phyloP scores from a whole-genome alignment of 2,888 invertebrate genomes.

The Dastarcus helophoroides region DNA sequence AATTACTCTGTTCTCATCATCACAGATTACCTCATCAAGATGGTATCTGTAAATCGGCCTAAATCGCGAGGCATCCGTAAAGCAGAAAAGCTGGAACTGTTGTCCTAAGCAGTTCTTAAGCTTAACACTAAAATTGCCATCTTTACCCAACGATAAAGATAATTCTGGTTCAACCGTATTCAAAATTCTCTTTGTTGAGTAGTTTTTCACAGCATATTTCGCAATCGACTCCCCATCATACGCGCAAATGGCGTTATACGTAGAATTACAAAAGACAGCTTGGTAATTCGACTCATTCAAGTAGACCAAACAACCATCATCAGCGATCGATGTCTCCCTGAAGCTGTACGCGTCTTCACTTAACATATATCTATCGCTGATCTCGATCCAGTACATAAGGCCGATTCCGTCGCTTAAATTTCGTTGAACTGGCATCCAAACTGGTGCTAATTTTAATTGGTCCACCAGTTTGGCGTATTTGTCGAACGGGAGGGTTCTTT shows the following conservation, averaged over 20 bases:
- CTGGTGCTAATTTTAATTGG: slow-evolving; percentile 1
- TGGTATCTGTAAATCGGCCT: too few species aligned
- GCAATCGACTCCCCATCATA: slow-evolving; percentile 14
- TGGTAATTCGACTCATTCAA: slow-evolving; percentile 15
- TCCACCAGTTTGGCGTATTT: slow-evolving; percentile 10
- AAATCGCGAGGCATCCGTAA: too few species aligned
- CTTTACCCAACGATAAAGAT: too few species aligned
- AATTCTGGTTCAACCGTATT: too few species aligned
- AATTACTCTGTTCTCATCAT: too few species aligned
- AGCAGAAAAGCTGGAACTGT: too few species aligned
- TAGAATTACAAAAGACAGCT: slow-evolving; percentile 19
- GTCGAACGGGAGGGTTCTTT: slow-evolving; percentile 15
- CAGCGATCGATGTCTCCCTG: too few species aligned
- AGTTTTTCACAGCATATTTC: too few species aligned
- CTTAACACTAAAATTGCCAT: too few species aligned
- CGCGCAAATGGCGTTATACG: slow-evolving; percentile 19
- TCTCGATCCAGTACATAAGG: slow-evolving; percentile 18
- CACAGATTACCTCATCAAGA: slow-evolving; percentile 10
- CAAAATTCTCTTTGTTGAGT: too few species aligned
- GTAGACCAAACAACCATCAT: slow-evolving; percentile 21
- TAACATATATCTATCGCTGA: slow-evolving; percentile 10
- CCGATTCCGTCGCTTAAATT: slow-evolving; percentile 17
- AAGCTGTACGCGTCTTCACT: too few species aligned
- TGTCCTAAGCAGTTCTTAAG: too few species aligned
- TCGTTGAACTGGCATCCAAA: slow-evolving; percentile 23